Percentiles rank a stretch among this genome's conserved stretches.
phyloP scores from a whole-genome alignment of 2,113 vertebrate species.

The Callipepla californica region DNA sequence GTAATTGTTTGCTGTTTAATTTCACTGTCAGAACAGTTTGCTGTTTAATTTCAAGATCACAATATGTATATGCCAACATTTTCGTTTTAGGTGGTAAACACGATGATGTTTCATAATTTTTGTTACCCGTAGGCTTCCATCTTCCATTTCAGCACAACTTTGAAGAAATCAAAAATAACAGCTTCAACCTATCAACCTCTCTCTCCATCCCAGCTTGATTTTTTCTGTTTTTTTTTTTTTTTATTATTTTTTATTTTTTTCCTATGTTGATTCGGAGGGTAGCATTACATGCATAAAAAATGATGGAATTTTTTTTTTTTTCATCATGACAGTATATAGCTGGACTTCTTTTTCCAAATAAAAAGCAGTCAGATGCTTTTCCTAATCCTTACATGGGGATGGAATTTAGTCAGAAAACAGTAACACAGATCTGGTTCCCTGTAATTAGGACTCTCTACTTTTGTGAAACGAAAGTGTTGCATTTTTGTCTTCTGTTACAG shows the following conservation, averaged over 20 bases:
- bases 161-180: background rate
- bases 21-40: background rate
- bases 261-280: rapidly evolving
- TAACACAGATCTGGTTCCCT: background rate
- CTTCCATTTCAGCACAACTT: background rate
- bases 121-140: background rate
- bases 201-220: background rate
- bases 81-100: background rate
- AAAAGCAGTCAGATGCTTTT: background rate
- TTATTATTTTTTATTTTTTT: background rate
- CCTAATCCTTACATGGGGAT: background rate
- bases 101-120: background rate
- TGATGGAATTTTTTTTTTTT: rapidly evolving
- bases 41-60: background rate
- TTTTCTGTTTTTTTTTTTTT: background rate
- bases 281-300: background rate
- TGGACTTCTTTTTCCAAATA: background rate
- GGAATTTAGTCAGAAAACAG: background rate
- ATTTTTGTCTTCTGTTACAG: background rate
- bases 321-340: background rate
- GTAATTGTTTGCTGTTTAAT: background rate
- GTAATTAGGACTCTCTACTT: background rate
- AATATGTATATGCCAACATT: background rate
- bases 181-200: rapidly evolving
- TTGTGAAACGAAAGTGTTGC: background rate